Evolutionary conservation across 1,140 invertebrate species (phyloP), one percentile per base, ranked within the genome.

Genomic region (Polyergus mexicanus): DNA sequence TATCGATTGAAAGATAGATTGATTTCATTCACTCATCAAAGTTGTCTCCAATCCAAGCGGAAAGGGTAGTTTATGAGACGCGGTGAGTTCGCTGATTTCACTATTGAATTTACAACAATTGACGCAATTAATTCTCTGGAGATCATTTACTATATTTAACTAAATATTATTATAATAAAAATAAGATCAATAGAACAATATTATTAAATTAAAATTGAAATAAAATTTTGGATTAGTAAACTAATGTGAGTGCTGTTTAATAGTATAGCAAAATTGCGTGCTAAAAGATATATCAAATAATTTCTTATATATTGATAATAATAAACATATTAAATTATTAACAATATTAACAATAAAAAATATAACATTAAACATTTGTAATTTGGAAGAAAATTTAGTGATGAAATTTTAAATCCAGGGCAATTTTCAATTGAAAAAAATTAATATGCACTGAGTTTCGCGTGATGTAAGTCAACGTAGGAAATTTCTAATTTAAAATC

Each of bases 1-100:
- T 85, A 89, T 85, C 60, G 69, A 89, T 71, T 74, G 60, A 25
- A 25, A 22, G 58, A 13, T n/a, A 63, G 88, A 62, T 89, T 78
- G 75, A 88, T 47, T 89, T 78, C 69, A 88, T 47, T 84, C 51
- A 58, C 0, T 7, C 28, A 63, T 19, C 8, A 38, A 51, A 47
- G 60, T 86, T 87, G 84, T 41, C 44, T 60, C 25, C 25, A 78
- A 88, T 88, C 68, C 41, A 28, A 41, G 3, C 7, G 22, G 54
- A n/a, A 58, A 74, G n/a, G 22, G n/a, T 8, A 16, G 38, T 41
- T 5, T 75, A 16, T 11, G 13, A 38, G 25, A n/a, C n/a, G 6
- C 71, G 32, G 11, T 58, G 51, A 8, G 25, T 4, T 19, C 47
- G 16, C 4, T 25, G 16, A 71, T 72, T 72, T 13, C 19, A 38